phyloP scores from a whole-genome alignment of 1,140 invertebrate species.

The Drosophila tani region DNA sequence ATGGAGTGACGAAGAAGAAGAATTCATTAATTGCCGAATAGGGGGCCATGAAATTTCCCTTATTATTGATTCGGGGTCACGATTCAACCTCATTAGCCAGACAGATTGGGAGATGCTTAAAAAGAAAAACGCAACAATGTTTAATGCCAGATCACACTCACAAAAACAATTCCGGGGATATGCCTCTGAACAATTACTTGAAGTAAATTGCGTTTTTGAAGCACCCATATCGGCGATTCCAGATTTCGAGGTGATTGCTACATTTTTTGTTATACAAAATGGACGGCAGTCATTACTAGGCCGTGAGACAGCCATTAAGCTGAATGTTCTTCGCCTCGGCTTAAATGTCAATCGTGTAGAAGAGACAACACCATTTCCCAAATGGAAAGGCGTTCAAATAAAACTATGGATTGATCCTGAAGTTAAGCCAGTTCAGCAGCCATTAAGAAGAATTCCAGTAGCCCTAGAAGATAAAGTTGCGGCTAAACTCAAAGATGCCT shows the following conservation, averaged over 20 bases:
- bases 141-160: slow-evolving; percentile 28
- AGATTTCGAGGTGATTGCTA: no score
- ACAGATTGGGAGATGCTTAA: background rate
- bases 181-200: slow-evolving; percentile 17
- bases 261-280: slow-evolving; percentile 6
- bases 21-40: background rate
- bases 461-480: slow-evolving; percentile 2
- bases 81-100: slow-evolving; percentile 21
- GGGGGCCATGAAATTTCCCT: background rate
- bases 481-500: slow-evolving; percentile 21
- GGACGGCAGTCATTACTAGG: slow-evolving; percentile 31
- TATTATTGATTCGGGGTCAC: slow-evolving; percentile 37
- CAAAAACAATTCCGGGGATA: slow-evolving; percentile 26
- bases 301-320: slow-evolving; percentile 17
- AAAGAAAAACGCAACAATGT: slow-evolving; percentile 4
- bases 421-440: no score
- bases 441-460: background rate
- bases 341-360: no score
- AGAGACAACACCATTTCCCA: slow-evolving; percentile 5
- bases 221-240: slow-evolving; percentile 18
- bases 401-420: background rate
- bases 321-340: no score
- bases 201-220: slow-evolving; percentile 28
- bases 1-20: slow-evolving; percentile 1
- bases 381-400: slow-evolving; percentile 9